Evolutionary conservation across 1,140 invertebrate species (phyloP), one percentile per base, ranked within the genome.

Genomic region (Drosophila oshimai): DNA sequence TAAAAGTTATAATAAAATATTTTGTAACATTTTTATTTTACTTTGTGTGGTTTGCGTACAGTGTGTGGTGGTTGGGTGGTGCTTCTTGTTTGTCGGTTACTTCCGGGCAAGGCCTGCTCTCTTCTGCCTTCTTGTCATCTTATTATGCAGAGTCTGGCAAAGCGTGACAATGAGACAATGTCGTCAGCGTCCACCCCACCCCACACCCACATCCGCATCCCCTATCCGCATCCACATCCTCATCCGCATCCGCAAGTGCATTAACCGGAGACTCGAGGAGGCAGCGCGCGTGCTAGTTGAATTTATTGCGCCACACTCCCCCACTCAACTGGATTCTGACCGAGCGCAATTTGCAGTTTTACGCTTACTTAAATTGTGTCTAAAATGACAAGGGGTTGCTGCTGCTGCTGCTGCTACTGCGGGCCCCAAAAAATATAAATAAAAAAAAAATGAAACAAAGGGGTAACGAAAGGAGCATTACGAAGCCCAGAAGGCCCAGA

Each of bases 311-410:
- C 17, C 31, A 15, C 36, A 26, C 37, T 18, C 29, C 28, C 29
- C 13, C 29, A 7, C 29, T n/a, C 64, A 15, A 49, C 46, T 31
- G 29, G 34, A 34, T 50, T 55, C 49, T 60, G 74, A 65, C 75
- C 75, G 47, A 86, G 64, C 84, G 74, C 81, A 86, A 86, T 86
- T 86, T 86, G 81, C 81, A 86, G 81, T 81, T 86, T 86, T 87
- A 86, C 81, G 81, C 81, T 86, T 87, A 80, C 81, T 86, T 86
- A 86, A 86, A 86, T 86, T 86, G 81, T 73, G 81, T 87, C 81
- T 87, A 77, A 86, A 81, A 70, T 69, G 81, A 81, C 81, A 77
- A 77, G 76, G 81, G 81, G 49, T 53, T 34, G 55, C 37, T n/a
- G 17, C 24, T 22, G 49, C 39, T 34, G 46, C n/a, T 34, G 55